Percentiles rank a stretch among this genome's conserved stretches.
Evolutionary conservation across 2,113 vertebrate species (phyloP).

Genomic region (Apodemus sylvaticus): DNA sequence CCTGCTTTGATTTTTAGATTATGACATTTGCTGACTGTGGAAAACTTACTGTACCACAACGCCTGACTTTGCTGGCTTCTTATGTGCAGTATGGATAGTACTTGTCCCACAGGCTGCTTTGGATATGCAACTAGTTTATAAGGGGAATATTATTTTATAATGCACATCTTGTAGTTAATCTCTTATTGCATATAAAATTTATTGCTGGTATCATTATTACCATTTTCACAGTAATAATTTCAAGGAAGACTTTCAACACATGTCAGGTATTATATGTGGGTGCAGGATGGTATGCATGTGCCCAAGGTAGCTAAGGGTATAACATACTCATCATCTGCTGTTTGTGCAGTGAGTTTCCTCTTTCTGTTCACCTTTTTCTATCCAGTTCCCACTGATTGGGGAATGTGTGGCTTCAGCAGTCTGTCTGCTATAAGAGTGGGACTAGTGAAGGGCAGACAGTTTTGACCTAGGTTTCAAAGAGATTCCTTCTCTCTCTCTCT

Average conservation of each 20-base stretch:
- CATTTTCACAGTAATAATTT: not conserved
- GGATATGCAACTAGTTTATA: not conserved
- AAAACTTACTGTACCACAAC: too few relatives aligned
- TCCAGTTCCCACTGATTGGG: not conserved
- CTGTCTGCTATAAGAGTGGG: not conserved
- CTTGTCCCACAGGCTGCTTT: not conserved
- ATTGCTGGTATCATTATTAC: not conserved
- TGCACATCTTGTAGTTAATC: not conserved
- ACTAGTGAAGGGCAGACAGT: not conserved
- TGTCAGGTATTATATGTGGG: not conserved
- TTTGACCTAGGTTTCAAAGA: slow-evolving; percentile 29
- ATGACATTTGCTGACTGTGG: not conserved
- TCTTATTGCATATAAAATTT: not conserved
- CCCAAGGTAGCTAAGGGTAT: not conserved
- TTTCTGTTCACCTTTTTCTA: not conserved
- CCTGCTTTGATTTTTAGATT: not conserved
- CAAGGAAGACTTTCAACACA: not conserved
- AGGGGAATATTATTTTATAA: not conserved
- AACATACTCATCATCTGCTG: not conserved
- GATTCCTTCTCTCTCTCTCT: too few relatives aligned
- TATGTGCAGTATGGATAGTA: not conserved
- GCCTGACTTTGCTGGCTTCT: not conserved
- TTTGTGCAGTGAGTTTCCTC: not conserved
- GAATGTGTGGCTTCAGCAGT: too few relatives aligned
- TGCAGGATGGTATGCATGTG: not conserved